Percentiles rank a stretch among this genome's conserved stretches.
These are phyloP conservation scores for Diorhabda sublineata DNA, from an alignment of 1,140 invertebrate species.

Conservation along the genomic window DNA sequence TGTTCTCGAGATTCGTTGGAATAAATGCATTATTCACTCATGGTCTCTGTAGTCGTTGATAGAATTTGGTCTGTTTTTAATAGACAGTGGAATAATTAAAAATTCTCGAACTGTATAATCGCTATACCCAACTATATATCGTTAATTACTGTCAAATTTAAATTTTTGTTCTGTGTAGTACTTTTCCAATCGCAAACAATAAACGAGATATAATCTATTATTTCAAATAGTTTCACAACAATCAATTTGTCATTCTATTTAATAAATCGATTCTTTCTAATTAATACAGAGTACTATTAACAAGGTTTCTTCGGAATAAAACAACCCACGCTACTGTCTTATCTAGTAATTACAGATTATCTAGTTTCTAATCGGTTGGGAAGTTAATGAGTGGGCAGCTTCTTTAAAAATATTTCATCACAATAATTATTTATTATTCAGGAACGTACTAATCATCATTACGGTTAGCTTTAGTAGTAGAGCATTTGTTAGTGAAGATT, in stretches of 20 bases:
- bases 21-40: too few species aligned
- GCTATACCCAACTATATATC: too few species aligned
- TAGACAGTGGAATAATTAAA: too few species aligned
- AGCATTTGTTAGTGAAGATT: too few species aligned
- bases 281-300: background rate
- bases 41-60: too few species aligned
- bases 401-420: background rate
- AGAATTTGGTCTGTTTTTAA: too few species aligned
- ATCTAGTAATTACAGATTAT: background rate
- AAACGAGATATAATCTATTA: background rate
- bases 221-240: background rate
- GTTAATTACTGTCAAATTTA: slow-evolving; percentile 3
- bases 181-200: background rate
- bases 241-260: slow-evolving; percentile 1
- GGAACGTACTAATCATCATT: too few species aligned
- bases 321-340: background rate
- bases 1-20: too few species aligned
- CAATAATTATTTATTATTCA: background rate
- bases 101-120: too few species aligned
- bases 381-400: slow-evolving; percentile 1
- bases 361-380: background rate
- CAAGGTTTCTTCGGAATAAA: background rate
- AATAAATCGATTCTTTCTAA: slow-evolving; percentile 1
- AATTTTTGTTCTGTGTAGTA: background rate
- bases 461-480: too few species aligned